Base-by-base conservation (phyloP, 2,888 invertebrate species). In the Apotomis betuletana region DNA sequence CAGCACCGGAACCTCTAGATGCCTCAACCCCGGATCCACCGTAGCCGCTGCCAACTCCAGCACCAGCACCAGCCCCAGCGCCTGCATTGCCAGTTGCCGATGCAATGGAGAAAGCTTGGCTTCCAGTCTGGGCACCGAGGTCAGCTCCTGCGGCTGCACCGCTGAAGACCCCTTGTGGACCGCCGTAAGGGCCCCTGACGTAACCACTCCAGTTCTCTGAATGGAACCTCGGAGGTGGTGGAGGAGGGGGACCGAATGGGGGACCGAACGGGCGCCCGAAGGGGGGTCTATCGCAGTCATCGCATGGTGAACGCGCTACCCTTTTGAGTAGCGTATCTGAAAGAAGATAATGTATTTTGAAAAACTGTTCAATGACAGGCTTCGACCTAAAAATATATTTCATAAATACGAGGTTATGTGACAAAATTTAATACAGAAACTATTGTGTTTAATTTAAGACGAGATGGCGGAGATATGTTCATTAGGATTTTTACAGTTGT, bases 121-220 rank as follows among this genome's bases (percentile, higher is more conserved):
- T 85, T 13, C 77, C 64, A 54, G 75, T 72, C 54, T 83, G 79
- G 4, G 69, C 68, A 46, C 77, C 80, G 41, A 80, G 81, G 3
- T 79, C 78, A n/a, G 83, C 79, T 8, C 86, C 79, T 5, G 85
- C 86, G 0, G 83, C 80, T 0, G 86, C 86, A 3, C 86, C 86
- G 70, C 87, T 89, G 68, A 86, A 89, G 0, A 90, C 83, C 64
- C 88, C 87, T 54, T 83, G 84, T 46, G 80, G 80, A 3, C 75
- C 64, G 3, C 89, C 88, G 60, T 82, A 80, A 46, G 77, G 49
- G 27, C 77, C 80, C 65, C 83, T 83, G 9, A 85, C 76, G 9
- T 85, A 74, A 2, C 90, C 90, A 36, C 84, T 86, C 89, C 89
- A 90, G 60, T 90, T 85, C n/a, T 85, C 82, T 0, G 88, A 81